phyloP scores from a whole-genome alignment of 2,888 invertebrate genomes.

The Gasteruption jaculator region DNA sequence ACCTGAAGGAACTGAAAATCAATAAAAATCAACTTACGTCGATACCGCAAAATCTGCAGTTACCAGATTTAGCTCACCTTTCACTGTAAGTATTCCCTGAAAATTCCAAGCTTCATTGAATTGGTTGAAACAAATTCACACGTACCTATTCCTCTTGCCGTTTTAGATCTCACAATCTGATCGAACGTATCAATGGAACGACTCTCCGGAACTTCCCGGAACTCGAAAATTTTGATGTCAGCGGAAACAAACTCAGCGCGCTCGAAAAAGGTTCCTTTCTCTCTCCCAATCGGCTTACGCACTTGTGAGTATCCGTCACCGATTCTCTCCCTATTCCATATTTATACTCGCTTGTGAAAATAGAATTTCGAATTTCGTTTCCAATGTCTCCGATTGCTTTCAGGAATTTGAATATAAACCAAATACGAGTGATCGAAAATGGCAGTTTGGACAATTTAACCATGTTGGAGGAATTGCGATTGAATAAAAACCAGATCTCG shows the following conservation, averaged over 20 bases:
- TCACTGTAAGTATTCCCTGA: slow-evolving; percentile 51
- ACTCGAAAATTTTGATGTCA: slow-evolving; percentile 61
- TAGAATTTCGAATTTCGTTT: too few species aligned
- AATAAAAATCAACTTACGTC: slow-evolving; percentile 52
- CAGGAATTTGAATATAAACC: slow-evolving; percentile 71
- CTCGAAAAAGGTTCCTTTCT: slow-evolving; percentile 61
- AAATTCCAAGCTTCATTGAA: background rate
- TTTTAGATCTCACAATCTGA: slow-evolving; percentile 54
- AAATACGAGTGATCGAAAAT: slow-evolving; percentile 66
- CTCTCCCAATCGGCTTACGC: slow-evolving; percentile 53
- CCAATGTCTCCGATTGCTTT: too few species aligned
- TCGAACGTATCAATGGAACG: slow-evolving; percentile 48
- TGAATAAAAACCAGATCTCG: slow-evolving; percentile 74
- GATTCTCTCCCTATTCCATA: background rate
- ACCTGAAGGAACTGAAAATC: slow-evolving; percentile 55
- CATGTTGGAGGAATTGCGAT: slow-evolving; percentile 67
- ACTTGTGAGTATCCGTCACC: slow-evolving; percentile 52
- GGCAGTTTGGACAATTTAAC: slow-evolving; percentile 70
- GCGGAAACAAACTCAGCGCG: slow-evolving; percentile 60
- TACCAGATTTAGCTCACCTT: slow-evolving; percentile 50
- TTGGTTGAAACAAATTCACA: slow-evolving; percentile 3
- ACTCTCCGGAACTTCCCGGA: slow-evolving; percentile 55
- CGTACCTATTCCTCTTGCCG: background rate
- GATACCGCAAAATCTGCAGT: slow-evolving; percentile 40
- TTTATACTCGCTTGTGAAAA: too few species aligned